phyloP scores from a whole-genome alignment of 2,113 vertebrate genomes.

The Protomyctophum bolini region DNA sequence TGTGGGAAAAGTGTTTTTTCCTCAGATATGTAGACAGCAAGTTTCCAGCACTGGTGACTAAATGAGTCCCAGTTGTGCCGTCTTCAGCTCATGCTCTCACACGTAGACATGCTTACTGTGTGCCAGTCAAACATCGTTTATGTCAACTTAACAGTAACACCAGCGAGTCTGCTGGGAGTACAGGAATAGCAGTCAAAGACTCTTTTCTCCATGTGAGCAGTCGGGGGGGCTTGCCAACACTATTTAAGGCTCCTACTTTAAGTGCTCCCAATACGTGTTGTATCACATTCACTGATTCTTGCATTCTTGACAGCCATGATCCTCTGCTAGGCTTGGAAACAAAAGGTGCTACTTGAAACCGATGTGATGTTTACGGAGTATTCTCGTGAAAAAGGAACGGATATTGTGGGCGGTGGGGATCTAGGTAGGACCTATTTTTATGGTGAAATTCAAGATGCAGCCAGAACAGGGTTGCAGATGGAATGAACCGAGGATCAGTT shows the following conservation, averaged over 20 bases:
- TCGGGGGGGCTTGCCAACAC: slow-evolving; percentile 33
- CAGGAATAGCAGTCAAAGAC: slow-evolving; percentile 56
- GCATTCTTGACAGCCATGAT: slow-evolving; percentile 9
- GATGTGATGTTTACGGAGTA: not conserved
- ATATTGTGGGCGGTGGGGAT: not conserved
- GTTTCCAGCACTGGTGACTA: slow-evolving; percentile 50
- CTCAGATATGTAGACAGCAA: slow-evolving; percentile 37
- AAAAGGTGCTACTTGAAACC: not conserved
- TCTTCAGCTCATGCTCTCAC: slow-evolving; percentile 44
- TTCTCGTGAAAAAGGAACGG: not conserved
- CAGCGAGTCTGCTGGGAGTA: slow-evolving; percentile 61
- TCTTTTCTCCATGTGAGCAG: slow-evolving; percentile 10
- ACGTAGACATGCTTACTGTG: slow-evolving; percentile 50
- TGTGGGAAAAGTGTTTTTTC: slow-evolving; percentile 19
- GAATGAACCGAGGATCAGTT: too few species aligned
- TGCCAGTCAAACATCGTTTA: slow-evolving; percentile 66
- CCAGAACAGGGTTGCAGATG: too few species aligned
- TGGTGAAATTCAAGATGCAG: not conserved
- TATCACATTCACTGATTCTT: not conserved
- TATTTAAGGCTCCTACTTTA: slow-evolving; percentile 29
- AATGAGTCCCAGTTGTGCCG: slow-evolving; percentile 63
- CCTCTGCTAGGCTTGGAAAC: not conserved
- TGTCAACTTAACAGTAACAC: slow-evolving; percentile 50
- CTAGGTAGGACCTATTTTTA: not conserved
- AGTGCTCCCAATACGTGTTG: slow-evolving; percentile 19